Evolutionary conservation across 2,797 vertebrate genomes (phyloP).

Genomic region (Poecilia velifera): DNA sequence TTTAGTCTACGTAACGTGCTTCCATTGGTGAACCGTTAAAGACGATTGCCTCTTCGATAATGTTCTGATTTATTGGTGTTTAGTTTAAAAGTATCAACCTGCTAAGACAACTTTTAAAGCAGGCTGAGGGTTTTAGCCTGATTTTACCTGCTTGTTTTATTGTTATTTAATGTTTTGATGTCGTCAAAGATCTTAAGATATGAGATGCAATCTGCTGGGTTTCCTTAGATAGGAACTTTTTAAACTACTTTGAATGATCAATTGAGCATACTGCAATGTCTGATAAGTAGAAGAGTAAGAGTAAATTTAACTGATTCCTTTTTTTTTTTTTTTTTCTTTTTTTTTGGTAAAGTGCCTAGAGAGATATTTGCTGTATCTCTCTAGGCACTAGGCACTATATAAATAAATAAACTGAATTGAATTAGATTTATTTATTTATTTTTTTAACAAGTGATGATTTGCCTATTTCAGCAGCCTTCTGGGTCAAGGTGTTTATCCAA

Average conservation of each 20-base stretch:
- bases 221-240: too few species aligned
- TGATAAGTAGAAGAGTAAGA: too few species aligned
- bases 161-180: background rate
- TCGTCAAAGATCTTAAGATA: background rate
- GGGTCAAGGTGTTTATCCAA: constrained; percentile 58
- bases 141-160: background rate
- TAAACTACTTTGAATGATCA: too few species aligned
- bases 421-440: too few species aligned
- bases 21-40: background rate
- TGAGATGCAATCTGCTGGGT: background rate
- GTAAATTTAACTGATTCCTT: too few species aligned
- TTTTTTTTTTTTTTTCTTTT: too few species aligned
- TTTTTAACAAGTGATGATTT: background rate
- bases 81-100: background rate
- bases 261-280: too few species aligned
- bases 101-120: background rate
- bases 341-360: too few species aligned
- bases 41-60: background rate
- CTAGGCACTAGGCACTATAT: too few species aligned
- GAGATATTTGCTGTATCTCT: too few species aligned
- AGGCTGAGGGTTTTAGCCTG: background rate
- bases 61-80: background rate
- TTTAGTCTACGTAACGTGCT: background rate
- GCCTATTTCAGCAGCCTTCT: constrained; percentile 24
- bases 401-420: too few species aligned